A percentile compares a stretch with the other conserved stretches of the same genome.
Evolutionary conservation across 2,797 vertebrate species (phyloP).

Genomic region (Falco cherrug): DNA sequence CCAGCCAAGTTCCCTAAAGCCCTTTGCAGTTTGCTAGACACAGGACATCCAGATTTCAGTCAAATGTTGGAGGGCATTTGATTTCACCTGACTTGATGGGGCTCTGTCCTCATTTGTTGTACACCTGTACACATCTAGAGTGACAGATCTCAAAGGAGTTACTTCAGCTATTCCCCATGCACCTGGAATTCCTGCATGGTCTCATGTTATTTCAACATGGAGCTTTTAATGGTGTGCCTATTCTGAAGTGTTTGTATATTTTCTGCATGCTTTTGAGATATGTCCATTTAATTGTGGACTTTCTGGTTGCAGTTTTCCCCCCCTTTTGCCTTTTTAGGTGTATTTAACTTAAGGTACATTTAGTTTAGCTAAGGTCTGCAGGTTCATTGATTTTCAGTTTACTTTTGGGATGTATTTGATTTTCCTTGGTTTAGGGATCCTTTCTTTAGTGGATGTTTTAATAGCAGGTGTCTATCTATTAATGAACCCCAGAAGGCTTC

Average conservation of each 20-base stretch:
- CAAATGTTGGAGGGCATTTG: not conserved
- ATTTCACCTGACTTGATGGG: not conserved
- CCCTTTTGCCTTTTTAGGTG: not conserved
- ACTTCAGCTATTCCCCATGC: not conserved
- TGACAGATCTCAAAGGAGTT: not conserved
- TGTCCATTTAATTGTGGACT: not conserved
- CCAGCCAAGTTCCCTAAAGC: conserved; percentile 15
- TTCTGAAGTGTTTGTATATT: not conserved
- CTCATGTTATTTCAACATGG: not conserved
- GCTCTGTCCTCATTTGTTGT: not conserved
- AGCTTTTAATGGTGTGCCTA: not conserved
- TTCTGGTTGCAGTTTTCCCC: not conserved
- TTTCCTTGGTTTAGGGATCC: not conserved
- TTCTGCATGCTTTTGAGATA: not conserved
- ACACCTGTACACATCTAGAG: not conserved
- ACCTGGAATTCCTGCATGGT: not conserved
- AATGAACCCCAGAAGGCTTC: not conserved
- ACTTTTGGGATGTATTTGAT: not conserved
- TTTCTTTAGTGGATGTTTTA: not conserved
- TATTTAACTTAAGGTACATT: not conserved
- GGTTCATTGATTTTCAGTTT: not conserved
- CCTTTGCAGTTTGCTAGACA: not conserved
- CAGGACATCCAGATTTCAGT: not conserved
- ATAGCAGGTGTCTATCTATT: not conserved
- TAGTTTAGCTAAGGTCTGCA: not conserved